phyloP scores from a whole-genome alignment of 2,113 vertebrate species.

The Sylvicapra grimmia region DNA sequence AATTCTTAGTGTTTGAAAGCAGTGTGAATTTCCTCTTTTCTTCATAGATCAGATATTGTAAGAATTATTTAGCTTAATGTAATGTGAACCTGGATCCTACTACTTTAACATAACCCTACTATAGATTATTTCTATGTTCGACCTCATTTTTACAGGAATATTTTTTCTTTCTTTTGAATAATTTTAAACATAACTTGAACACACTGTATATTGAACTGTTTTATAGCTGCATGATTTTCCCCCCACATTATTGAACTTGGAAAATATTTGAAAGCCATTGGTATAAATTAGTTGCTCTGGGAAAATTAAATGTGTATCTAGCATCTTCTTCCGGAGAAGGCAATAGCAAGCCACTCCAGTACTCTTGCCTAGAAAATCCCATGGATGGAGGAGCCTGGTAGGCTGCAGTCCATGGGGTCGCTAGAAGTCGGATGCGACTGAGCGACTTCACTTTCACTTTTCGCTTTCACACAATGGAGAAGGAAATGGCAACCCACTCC shows the following conservation, averaged over 20 bases:
- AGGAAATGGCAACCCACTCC: too few species aligned
- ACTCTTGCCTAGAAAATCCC: too few species aligned
- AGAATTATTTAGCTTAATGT: neutral
- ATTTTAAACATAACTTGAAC: constrained; percentile 27
- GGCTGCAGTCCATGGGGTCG: too few species aligned
- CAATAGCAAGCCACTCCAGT: too few species aligned
- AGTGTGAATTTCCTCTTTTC: neutral
- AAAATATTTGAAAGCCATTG: constrained; percentile 20
- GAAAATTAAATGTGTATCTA: neutral
- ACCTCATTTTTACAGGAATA: neutral
- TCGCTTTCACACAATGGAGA: too few species aligned
- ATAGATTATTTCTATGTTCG: constrained; percentile 35
- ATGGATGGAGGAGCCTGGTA: too few species aligned
- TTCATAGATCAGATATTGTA: neutral
- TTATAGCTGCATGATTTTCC: neutral
- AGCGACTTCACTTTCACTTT: too few species aligned
- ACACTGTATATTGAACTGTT: neutral
- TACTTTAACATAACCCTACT: neutral
- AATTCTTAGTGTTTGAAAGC: neutral
- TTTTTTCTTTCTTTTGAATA: neutral
- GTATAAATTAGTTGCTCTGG: neutral
- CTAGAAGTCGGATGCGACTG: too few species aligned
- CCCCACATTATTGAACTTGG: neutral
- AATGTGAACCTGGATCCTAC: neutral
- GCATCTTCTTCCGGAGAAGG: neutral